Conservation (phyloP, 2,113 vertebrate genomes). For the Zosterops borbonicus region DNA sequence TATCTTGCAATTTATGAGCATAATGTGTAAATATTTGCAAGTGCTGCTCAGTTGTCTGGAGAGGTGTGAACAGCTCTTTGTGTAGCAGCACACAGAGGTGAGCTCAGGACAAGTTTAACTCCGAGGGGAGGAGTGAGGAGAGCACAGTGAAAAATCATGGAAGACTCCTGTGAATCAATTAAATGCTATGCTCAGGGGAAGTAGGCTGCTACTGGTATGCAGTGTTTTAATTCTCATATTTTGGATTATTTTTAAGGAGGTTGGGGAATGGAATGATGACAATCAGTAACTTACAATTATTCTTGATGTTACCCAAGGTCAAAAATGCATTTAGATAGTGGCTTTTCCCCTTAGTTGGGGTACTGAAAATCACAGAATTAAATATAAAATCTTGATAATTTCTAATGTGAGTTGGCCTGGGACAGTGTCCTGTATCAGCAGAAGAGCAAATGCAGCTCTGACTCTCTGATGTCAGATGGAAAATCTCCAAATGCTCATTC, state of each 20-base stretch:
- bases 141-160: not conserved
- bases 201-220: not conserved
- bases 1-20: not conserved
- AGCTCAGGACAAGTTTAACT: not conserved
- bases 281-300: not conserved
- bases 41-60: not conserved
- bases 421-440: not conserved
- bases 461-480: not conserved
- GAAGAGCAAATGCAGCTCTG: not conserved
- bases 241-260: not conserved
- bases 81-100: not conserved
- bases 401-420: not conserved
- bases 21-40: not conserved
- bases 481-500: not conserved
- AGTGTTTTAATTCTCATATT: not conserved
- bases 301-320: not conserved
- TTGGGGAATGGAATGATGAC: not conserved
- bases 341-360: not conserved
- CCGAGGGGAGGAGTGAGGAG: not conserved
- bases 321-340: not conserved
- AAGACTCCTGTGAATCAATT: not conserved
- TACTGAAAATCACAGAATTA: not conserved
- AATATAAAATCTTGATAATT: not conserved
- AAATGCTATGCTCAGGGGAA: not conserved
- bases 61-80: not conserved